Conservation (phyloP, 2,797 vertebrate species). For the Crossoptilon crossoptilon region DNA sequence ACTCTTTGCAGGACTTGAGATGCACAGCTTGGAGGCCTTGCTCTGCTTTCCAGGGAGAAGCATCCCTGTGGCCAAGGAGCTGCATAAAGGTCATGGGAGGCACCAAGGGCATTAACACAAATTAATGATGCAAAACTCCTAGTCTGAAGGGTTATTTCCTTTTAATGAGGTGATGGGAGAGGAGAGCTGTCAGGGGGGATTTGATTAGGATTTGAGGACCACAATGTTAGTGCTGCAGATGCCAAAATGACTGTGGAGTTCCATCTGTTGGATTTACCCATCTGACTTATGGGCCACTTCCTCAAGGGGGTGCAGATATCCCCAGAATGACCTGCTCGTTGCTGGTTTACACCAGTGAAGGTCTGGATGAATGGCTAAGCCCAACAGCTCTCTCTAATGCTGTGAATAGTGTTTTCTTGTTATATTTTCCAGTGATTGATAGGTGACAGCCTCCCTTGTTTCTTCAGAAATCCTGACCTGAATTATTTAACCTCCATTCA, state of each 20-base stretch:
- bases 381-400: background rate
- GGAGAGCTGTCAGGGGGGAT: background rate
- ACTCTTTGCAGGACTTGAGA: background rate
- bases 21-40: background rate
- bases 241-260: background rate
- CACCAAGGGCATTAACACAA: no score
- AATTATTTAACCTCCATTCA: constrained; percentile 30
- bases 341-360: background rate
- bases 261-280: background rate
- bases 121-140: background rate
- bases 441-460: background rate
- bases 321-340: accelerated
- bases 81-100: background rate
- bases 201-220: background rate
- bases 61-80: background rate
- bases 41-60: background rate
- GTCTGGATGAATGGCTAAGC: background rate
- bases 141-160: background rate
- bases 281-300: background rate
- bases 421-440: background rate
- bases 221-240: background rate
- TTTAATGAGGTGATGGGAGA: background rate
- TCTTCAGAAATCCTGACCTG: background rate
- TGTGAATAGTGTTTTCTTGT: background rate
- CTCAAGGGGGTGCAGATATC: background rate